Conservation (phyloP, 2,888 invertebrate species). For the Drosophila prostipennis region DNA sequence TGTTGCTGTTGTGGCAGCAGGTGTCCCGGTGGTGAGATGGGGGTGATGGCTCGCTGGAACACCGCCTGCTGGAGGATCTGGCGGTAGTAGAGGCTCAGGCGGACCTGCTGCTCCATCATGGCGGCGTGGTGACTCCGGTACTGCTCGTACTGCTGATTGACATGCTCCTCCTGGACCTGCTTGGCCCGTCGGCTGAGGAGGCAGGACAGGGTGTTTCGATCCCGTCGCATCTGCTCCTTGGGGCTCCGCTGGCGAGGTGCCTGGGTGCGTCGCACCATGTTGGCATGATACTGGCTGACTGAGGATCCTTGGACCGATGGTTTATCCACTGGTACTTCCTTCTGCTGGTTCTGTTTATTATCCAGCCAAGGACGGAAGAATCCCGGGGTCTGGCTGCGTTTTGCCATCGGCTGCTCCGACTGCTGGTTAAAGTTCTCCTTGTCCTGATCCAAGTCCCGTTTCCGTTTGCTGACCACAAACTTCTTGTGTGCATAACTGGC, state of each 20-base stretch:
- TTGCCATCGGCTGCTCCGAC: constrained; percentile 17
- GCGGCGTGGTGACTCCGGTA: constrained; percentile 47
- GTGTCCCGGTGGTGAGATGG: neutral
- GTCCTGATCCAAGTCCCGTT: constrained; percentile 46
- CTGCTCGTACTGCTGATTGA: constrained; percentile 66
- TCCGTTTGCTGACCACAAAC: constrained; percentile 50
- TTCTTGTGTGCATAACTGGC: constrained; percentile 61
- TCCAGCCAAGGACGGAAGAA: constrained; percentile 68
- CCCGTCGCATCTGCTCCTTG: constrained; percentile 78
- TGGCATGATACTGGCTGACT: constrained; percentile 69
- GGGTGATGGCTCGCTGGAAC: constrained; percentile 44
- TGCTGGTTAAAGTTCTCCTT: constrained; percentile 31
- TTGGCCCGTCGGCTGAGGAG: constrained; percentile 73
- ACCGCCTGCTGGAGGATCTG: constrained; percentile 66
- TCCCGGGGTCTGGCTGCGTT: constrained; percentile 48
- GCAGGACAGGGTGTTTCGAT: constrained; percentile 75
- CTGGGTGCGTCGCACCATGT: constrained; percentile 67
- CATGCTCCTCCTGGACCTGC: constrained; percentile 67
- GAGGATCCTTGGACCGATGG: constrained; percentile 10
- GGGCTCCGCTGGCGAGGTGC: constrained; percentile 44
- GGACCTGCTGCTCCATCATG: constrained; percentile 66
- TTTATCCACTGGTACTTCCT: constrained; percentile 12
- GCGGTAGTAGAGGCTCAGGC: constrained; percentile 72
- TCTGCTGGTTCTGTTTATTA: constrained; percentile 43
- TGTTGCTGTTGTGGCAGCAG: constrained; percentile 62